Evolutionary conservation across 2,888 invertebrate genomes (phyloP).

Genomic region (Coleophora flavipennella): DNA sequence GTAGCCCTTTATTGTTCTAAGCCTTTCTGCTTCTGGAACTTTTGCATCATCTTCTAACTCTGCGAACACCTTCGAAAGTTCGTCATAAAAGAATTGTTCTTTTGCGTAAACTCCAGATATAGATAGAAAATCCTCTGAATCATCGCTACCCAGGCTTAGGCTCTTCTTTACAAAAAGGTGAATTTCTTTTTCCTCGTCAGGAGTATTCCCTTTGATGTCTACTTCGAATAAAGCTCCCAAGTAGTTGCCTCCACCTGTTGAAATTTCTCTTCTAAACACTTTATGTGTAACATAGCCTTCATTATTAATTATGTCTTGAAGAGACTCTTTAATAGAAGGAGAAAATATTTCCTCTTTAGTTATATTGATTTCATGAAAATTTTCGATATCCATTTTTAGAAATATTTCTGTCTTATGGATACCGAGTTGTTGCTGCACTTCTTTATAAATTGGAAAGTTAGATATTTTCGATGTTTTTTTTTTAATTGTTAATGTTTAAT

Average conservation of each 20-base stretch:
- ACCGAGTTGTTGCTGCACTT: no score
- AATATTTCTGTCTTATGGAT: no score
- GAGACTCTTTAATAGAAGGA: no score
- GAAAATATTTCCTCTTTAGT: no score
- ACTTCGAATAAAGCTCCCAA: constrained; percentile 21
- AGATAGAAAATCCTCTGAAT: constrained; percentile 21
- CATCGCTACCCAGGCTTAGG: constrained; percentile 14
- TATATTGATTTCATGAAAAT: no score
- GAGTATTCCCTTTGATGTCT: constrained; percentile 22
- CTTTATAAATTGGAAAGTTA: no score
- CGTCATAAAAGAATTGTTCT: constrained; percentile 34
- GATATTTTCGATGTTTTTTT: no score
- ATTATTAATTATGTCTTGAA: constrained; percentile 11
- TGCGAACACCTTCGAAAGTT: constrained; percentile 27
- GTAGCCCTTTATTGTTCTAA: constrained; percentile 28
- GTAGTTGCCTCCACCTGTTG: constrained; percentile 20
- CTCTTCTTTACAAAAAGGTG: constrained; percentile 21
- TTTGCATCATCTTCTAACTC: constrained; percentile 31
- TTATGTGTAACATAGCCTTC: constrained; percentile 15
- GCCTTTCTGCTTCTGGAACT: constrained; percentile 30
- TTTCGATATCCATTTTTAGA: no score
- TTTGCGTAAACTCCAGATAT: constrained; percentile 22
- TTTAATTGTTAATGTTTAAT: no score
- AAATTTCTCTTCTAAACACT: constrained; percentile 13
- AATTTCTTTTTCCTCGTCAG: constrained; percentile 30